Percentiles rank a stretch among this genome's conserved stretches.
Conservation (phyloP, 1,140 invertebrate species). For the Triops longicaudatus region DNA sequence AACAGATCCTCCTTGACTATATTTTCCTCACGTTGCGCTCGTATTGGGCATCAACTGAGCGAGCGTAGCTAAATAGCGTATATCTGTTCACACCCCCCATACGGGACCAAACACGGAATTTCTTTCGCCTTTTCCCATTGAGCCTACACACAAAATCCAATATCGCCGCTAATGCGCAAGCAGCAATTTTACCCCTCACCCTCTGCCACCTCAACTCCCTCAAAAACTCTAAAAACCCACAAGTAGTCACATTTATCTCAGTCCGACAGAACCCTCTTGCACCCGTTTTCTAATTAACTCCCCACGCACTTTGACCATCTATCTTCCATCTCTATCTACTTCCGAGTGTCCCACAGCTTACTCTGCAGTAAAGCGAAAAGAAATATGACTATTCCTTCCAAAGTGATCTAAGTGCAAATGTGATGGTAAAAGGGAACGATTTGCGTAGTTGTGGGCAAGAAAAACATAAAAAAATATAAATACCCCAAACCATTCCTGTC, state of each 20-base stretch:
- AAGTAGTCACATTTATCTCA: conserved; percentile 6
- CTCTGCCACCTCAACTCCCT: background rate
- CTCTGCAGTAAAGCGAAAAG: background rate
- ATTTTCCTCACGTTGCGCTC: background rate
- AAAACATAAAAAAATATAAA: background rate
- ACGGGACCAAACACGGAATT: background rate
- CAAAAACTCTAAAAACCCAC: background rate
- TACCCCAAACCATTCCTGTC: background rate
- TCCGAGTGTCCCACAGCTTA: background rate
- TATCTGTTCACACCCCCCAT: background rate
- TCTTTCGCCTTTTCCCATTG: background rate
- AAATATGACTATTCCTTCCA: background rate
- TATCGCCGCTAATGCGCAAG: background rate
- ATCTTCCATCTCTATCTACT: conserved; percentile 1
- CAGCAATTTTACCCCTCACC: background rate
- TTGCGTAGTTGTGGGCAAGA: background rate
- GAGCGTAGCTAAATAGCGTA: background rate
- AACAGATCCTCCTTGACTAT: background rate
- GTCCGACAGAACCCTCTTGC: conserved; percentile 3
- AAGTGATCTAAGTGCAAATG: background rate
- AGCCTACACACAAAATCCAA: conserved; percentile 1
- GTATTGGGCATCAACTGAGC: background rate
- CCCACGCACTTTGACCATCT: background rate
- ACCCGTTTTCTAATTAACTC: conserved; percentile 10
- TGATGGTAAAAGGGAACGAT: background rate